phyloP scores from a whole-genome alignment of 2,888 invertebrate species.

The Pecten maximus region DNA sequence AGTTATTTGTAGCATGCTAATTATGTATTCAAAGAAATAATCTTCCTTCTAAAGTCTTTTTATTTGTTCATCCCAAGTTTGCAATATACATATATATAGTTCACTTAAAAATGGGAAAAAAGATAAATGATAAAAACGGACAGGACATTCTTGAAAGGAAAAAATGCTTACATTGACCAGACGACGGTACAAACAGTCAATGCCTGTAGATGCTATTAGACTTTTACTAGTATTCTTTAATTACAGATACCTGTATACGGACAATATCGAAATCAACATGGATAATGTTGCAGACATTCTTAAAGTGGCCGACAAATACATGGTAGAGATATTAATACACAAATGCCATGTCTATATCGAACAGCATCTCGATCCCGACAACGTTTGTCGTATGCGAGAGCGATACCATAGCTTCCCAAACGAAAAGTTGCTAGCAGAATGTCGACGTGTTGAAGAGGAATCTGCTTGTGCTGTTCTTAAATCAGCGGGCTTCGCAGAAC shows the following conservation, averaged over 20 bases:
- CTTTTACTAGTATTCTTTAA: background rate
- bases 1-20: too few relatives aligned
- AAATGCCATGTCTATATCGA: conserved; percentile 88
- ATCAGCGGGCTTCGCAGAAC: conserved; percentile 85
- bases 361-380: conserved; percentile 86
- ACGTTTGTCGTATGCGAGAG: conserved; percentile 83
- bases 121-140: too few relatives aligned
- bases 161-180: too few relatives aligned
- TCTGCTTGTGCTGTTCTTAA: conserved; percentile 63
- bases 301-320: conserved; percentile 89
- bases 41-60: too few relatives aligned
- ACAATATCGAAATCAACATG: conserved; percentile 85
- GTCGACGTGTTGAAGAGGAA: conserved; percentile 58
- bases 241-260: conserved; percentile 85
- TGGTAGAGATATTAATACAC: conserved; percentile 88
- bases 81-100: too few relatives aligned
- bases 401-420: conserved; percentile 70
- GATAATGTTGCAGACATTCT: conserved; percentile 88
- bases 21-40: too few relatives aligned
- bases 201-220: too few relatives aligned
- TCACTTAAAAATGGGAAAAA: too few relatives aligned
- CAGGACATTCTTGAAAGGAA: too few relatives aligned
- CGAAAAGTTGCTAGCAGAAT: conserved; percentile 85
- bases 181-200: too few relatives aligned
- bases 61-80: too few relatives aligned